Evolutionary conservation across 2,888 invertebrate species (phyloP), one percentile per base, ranked within the genome.

Genomic region (Synergus itoensis): DNA sequence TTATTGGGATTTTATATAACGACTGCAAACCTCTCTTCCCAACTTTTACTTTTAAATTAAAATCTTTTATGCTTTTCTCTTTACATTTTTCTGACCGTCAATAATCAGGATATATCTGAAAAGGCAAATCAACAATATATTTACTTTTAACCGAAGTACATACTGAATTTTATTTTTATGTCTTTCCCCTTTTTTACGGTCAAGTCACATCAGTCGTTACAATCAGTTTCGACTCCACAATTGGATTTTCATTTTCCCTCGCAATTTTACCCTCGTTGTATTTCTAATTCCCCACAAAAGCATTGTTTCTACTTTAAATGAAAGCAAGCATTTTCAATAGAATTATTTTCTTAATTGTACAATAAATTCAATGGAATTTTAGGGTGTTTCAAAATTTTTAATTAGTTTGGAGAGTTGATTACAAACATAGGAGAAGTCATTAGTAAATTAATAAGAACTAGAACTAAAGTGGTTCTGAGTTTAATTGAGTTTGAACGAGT

Each of bases 241-340:
- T 69, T 48, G 69, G 69, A 69, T 69, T 36, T 16, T 53, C n/a
- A 40, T 73, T 48, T 48, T 36, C 7, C 48, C 48, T 36, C n/a
- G 28, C 48, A 53, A 36, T 11, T 60, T 60, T 11, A 11, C 18
- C 11, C 18, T 21, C 21, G 9, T 48, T 28, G 11, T 73, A 48
- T 53, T 73, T 53, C 36, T n/a, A 73, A 73, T 53, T 73, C 36
- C 73, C 53, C 36, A n/a, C 73, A 53, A 73, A 73, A 53, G 16
- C 5, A 11, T 28, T 53, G 53, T 53, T 53, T 53, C 53, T 53
- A 53, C n/a, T n/a, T 53, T 53, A 1, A 53, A 53, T 53, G 8
- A 63, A 36, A 36, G 63, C 4, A 7, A 1, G 7, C 5, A 63
- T 36, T 63, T 63, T 63, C 16, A 0, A 63, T 36, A 63, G 8